Evolutionary conservation across 2,888 invertebrate species (phyloP).

Genomic region (Tenthredo livida): DNA sequence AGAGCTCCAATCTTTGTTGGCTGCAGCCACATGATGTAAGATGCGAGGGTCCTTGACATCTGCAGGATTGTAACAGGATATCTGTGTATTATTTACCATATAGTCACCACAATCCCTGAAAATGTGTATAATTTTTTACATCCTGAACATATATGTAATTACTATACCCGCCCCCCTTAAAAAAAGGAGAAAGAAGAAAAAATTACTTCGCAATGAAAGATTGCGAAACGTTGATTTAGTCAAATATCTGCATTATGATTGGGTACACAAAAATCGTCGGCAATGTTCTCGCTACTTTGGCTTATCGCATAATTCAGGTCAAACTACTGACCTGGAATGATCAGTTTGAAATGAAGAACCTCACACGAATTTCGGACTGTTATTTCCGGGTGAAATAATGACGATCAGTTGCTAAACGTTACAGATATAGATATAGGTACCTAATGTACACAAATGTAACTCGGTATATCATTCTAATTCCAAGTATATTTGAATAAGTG

Average conservation of each 20-base stretch:
- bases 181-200: no score
- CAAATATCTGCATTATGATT: neutral
- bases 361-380: neutral
- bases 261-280: neutral
- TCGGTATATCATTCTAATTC: neutral
- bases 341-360: neutral
- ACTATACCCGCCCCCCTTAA: no score
- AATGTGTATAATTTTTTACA: no score
- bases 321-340: constrained; percentile 18
- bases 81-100: no score
- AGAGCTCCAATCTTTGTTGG: no score
- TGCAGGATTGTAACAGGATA: no score
- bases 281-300: neutral
- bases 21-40: no score
- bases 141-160: no score
- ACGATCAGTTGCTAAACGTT: neutral
- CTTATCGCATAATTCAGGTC: constrained; percentile 16
- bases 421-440: neutral
- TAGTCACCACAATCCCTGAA: no score
- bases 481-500: neutral
- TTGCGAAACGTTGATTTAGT: neutral
- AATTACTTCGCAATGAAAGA: neutral
- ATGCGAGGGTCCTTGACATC: no score
- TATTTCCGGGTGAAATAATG: constrained; percentile 8
- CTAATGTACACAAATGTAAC: neutral